Evolutionary conservation across 2,888 invertebrate species (phyloP).

Genomic region (Hirtodrosophila duncani): DNA sequence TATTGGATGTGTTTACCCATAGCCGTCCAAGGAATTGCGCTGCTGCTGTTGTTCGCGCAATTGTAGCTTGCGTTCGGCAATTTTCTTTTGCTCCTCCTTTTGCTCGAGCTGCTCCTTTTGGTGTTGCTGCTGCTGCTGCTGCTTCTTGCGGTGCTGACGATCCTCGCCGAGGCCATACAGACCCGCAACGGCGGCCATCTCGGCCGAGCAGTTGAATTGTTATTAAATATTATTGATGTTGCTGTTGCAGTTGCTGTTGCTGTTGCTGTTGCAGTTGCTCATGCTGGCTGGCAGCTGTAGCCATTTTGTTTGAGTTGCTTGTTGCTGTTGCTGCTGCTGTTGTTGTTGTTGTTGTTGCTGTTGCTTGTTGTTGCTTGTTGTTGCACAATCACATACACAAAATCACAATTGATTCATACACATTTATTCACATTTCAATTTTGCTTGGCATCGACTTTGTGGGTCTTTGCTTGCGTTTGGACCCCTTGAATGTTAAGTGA

Average conservation of each 20-base stretch:
- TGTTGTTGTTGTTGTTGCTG: constrained; percentile 13
- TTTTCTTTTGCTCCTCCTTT: constrained; percentile 78
- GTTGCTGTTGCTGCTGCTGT: constrained; percentile 14
- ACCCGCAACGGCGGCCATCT: constrained; percentile 88
- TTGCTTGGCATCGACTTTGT: too few species aligned
- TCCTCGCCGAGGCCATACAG: constrained; percentile 89
- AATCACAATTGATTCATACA: constrained; percentile 21
- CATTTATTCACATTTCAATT: constrained; percentile 25
- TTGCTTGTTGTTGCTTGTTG: too few species aligned
- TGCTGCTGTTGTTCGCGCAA: constrained; percentile 63
- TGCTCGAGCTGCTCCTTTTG: constrained; percentile 81
- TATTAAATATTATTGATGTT: not conserved
- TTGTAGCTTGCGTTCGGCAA: constrained; percentile 73
- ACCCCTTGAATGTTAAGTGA: too few species aligned
- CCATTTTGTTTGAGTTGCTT: constrained; percentile 8
- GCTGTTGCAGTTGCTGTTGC: constrained; percentile 11
- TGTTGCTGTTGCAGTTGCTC: constrained; percentile 14
- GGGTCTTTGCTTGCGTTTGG: too few species aligned
- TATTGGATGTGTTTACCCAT: constrained; percentile 47
- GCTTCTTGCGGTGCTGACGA: constrained; percentile 79
- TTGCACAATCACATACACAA: too few species aligned
- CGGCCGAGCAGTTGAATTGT: constrained; percentile 10
- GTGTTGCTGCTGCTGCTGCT: constrained; percentile 80
- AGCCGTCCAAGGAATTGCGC: constrained; percentile 76
- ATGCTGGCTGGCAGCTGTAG: too few species aligned